phyloP scores from a whole-genome alignment of 2,888 invertebrate genomes.

The Invenusta paracnida region DNA sequence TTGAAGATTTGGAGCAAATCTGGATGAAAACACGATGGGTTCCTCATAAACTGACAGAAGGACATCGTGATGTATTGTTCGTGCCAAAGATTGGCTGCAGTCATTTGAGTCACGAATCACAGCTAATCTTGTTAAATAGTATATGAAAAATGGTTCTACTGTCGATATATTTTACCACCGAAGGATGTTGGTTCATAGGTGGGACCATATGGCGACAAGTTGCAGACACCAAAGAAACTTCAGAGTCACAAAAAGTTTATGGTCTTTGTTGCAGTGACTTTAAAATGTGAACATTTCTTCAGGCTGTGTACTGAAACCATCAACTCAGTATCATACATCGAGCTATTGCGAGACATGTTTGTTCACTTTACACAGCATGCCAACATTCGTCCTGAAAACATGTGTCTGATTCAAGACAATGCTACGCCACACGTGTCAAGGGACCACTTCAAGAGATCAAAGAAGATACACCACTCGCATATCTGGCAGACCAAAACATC shows the following conservation, averaged over 20 bases:
- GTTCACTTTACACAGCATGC: neutral
- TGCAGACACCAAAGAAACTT: neutral
- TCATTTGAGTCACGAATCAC: neutral
- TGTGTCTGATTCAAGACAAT: neutral
- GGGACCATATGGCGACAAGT: neutral
- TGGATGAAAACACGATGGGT: neutral
- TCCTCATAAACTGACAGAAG: neutral
- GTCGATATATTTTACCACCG: neutral
- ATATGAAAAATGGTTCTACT: neutral
- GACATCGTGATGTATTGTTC: neutral
- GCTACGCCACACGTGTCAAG: neutral
- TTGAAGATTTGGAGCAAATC: neutral
- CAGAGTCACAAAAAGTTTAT: neutral
- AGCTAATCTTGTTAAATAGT: neutral
- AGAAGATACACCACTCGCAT: neutral
- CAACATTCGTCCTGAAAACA: neutral
- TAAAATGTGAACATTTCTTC: neutral
- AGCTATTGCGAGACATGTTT: neutral
- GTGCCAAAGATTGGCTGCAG: neutral
- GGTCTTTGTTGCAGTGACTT: neutral
- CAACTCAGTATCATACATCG: neutral
- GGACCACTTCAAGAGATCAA: too few relatives aligned
- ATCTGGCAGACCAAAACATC: neutral
- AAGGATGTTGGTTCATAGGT: neutral
- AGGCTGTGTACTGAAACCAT: neutral